Conservation (phyloP, 2,113 vertebrate genomes). For the Plestiodon gilberti region DNA sequence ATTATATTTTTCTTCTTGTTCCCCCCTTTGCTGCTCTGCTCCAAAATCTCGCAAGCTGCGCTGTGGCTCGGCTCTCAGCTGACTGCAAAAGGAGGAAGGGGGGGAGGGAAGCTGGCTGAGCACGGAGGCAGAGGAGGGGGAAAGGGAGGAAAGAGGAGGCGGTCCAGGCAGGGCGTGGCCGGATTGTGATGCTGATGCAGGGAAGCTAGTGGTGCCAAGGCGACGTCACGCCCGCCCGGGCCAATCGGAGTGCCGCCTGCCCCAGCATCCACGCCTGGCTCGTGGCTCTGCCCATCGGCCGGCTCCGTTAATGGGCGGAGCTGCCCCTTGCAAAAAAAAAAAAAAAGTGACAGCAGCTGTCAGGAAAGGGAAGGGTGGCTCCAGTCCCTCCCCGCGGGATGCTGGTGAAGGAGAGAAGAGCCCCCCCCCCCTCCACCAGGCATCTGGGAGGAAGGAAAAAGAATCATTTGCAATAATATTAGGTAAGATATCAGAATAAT, state of each 20-base stretch:
- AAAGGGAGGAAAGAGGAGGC: neutral
- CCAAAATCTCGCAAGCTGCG: neutral
- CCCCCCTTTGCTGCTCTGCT: neutral
- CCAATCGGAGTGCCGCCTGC: neutral
- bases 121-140: neutral
- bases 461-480: too few relatives aligned
- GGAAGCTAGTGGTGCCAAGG: neutral
- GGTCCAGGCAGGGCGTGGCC: constrained; percentile 3
- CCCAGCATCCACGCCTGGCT: constrained; percentile 4
- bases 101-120: neutral
- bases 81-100: neutral
- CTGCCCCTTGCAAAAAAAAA: neutral
- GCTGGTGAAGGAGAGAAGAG: too few relatives aligned
- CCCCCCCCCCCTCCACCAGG: too few relatives aligned
- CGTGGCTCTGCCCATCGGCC: neutral
- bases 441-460: too few relatives aligned
- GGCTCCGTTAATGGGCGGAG: neutral
- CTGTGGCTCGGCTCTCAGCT: neutral
- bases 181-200: constrained; percentile 22
- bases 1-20: fast-evolving
- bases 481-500: too few relatives aligned
- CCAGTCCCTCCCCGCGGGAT: too few relatives aligned
- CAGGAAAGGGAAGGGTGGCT: too few relatives aligned
- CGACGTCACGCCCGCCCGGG: neutral
- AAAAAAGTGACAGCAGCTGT: too few relatives aligned